A percentile compares a stretch with the other conserved stretches of the same genome.
phyloP scores from a whole-genome alignment of 2,797 vertebrate species.

The Microctenopoma steveboyesi region DNA sequence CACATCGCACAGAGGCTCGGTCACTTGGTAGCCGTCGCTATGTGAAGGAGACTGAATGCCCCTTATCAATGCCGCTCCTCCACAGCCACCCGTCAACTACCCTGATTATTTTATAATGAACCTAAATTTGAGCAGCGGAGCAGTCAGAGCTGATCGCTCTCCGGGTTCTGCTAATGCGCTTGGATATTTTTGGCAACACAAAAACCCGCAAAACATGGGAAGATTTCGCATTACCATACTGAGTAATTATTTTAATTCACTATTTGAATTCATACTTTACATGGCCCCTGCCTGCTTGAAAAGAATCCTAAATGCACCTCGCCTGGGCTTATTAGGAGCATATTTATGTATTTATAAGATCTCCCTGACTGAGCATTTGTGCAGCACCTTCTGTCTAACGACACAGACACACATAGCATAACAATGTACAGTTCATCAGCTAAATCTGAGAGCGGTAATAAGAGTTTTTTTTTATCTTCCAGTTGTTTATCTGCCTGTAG shows the following conservation, averaged over 20 bases:
- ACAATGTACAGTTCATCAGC: conserved; percentile 60
- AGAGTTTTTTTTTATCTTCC: conserved; percentile 59
- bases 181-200: conserved; percentile 77
- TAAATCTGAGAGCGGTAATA: conserved; percentile 57
- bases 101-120: conserved; percentile 84
- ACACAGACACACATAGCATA: conserved; percentile 32
- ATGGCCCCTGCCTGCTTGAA: conserved; percentile 31
- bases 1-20: conserved; percentile 44
- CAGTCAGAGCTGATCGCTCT: conserved; percentile 72
- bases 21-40: conserved; percentile 66
- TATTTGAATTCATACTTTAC: conserved; percentile 51
- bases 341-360: conserved; percentile 72
- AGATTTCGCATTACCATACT: conserved; percentile 69
- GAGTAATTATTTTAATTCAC: conserved; percentile 65
- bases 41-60: conserved; percentile 50
- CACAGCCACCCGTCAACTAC: conserved; percentile 66
- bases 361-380: conserved; percentile 34
- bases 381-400: conserved; percentile 34
- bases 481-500: conserved; percentile 71
- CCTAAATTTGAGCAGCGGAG: conserved; percentile 73
- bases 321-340: conserved; percentile 1
- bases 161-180: conserved; percentile 66
- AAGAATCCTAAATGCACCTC: conserved; percentile 33
- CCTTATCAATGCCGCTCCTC: conserved; percentile 51
- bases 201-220: conserved; percentile 69